A percentile compares a stretch with the other conserved stretches of the same genome.
Conservation (phyloP, 2,888 invertebrate genomes). For the Eustalomyia histrio region DNA sequence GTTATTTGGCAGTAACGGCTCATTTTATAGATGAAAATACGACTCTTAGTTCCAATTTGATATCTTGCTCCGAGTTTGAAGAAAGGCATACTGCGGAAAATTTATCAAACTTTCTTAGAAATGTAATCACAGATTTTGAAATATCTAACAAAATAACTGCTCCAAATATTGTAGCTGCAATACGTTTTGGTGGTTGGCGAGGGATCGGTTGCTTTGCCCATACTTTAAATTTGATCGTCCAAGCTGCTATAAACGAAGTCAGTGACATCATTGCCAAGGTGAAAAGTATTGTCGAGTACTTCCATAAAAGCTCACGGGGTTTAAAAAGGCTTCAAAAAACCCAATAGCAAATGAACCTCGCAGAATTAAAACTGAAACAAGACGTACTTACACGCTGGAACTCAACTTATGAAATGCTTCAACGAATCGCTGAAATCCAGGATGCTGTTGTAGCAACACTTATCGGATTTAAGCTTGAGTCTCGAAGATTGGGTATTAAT, state of each 20-base stretch:
- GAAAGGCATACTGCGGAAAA: too few species aligned
- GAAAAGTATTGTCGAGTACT: too few species aligned
- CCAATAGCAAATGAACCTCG: too few species aligned
- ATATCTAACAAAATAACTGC: slow-evolving; percentile 28
- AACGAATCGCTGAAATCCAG: too few species aligned
- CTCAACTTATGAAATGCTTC: too few species aligned
- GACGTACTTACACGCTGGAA: too few species aligned
- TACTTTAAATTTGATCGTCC: slow-evolving; percentile 37
- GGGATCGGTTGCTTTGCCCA: slow-evolving; percentile 50
- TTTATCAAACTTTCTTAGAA: slow-evolving; percentile 12
- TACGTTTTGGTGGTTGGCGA: slow-evolving; percentile 33
- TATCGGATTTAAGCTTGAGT: not conserved
- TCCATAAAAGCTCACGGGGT: slow-evolving; percentile 11
- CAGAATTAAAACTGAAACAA: too few species aligned
- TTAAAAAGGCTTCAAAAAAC: not conserved
- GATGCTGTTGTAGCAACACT: not conserved
- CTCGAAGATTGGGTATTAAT: too few species aligned
- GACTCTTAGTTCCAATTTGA: slow-evolving; percentile 22
- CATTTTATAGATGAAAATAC: slow-evolving; percentile 45
- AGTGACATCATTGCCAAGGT: not conserved
- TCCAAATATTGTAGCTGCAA: slow-evolving; percentile 46
- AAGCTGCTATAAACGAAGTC: slow-evolving; percentile 19
- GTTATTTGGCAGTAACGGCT: slow-evolving; percentile 49
- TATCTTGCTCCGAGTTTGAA: slow-evolving; percentile 31
- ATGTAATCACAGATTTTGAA: slow-evolving; percentile 20